Evolutionary conservation across 2,113 vertebrate species (phyloP).

Genomic region (Leptobrachium ailaonicum): DNA sequence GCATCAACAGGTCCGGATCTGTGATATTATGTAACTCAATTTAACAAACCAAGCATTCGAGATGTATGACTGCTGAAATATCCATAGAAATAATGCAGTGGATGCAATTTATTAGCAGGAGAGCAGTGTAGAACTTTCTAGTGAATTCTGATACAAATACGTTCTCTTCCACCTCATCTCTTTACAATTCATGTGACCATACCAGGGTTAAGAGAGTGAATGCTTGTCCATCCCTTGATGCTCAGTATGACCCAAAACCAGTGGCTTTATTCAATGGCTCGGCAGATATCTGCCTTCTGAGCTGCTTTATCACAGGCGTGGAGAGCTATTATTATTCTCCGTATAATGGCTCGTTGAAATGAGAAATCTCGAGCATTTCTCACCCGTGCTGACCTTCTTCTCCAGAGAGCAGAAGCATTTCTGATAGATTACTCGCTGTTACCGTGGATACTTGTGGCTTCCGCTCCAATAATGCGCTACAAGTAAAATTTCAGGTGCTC

Average conservation of each 20-base stretch:
- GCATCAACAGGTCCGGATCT: no score
- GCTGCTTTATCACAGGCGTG: slow-evolving; percentile 23
- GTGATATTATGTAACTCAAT: no score
- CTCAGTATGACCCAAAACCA: slow-evolving; percentile 25
- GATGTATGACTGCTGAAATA: no score
- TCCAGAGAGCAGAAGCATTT: slow-evolving; percentile 33
- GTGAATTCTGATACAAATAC: neutral
- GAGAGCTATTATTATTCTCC: slow-evolving; percentile 38
- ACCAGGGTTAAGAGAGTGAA: neutral
- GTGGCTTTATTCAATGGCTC: slow-evolving; percentile 15
- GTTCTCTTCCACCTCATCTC: neutral
- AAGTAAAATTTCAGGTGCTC: slow-evolving; percentile 37
- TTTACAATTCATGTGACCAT: neutral
- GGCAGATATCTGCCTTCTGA: slow-evolving; percentile 23
- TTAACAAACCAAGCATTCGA: no score
- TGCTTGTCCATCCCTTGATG: slow-evolving; percentile 5
- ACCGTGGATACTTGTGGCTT: slow-evolving; percentile 20
- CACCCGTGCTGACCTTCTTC: slow-evolving; percentile 44
- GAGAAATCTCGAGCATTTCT: slow-evolving; percentile 53
- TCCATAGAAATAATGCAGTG: no score
- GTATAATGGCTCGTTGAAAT: slow-evolving; percentile 49
- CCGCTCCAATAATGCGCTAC: slow-evolving; percentile 28
- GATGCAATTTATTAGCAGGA: no score
- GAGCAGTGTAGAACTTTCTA: neutral
- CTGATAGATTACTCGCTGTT: slow-evolving; percentile 31